phyloP scores from a whole-genome alignment of 1,140 invertebrate genomes.

The Doryteuthis pealeii region DNA sequence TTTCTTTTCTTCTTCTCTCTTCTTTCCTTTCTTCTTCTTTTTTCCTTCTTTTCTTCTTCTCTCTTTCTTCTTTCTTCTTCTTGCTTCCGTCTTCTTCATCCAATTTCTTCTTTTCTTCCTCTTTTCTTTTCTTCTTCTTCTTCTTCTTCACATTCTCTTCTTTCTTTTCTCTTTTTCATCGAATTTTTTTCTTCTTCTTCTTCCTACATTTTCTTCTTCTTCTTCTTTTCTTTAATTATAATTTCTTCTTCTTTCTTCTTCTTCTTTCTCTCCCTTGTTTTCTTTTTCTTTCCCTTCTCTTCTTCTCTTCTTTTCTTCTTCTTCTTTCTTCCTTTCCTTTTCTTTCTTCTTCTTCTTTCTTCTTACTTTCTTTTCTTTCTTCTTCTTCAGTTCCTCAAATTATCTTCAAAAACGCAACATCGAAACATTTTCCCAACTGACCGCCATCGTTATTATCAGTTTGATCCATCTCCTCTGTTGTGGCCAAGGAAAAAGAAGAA shows the following conservation, averaged over 20 bases:
- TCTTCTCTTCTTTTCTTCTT: neutral
- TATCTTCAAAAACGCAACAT: no score
- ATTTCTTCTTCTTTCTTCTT: neutral
- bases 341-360: neutral
- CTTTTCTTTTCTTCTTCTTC: neutral
- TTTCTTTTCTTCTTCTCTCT: neutral
- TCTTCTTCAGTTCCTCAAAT: no score
- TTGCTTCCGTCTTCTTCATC: neutral
- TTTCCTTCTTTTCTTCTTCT: neutral
- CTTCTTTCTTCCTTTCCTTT: neutral
- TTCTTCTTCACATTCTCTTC: neutral
- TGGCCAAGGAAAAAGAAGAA: no score
- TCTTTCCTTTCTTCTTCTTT: neutral
- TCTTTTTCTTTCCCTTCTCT: neutral
- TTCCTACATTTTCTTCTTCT: neutral
- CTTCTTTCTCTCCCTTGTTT: neutral
- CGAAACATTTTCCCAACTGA: no score
- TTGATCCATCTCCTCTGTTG: no score
- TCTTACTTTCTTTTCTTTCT: neutral
- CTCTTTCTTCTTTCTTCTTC: neutral
- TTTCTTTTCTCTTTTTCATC: neutral
- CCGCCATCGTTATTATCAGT: no score
- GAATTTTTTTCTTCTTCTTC: neutral
- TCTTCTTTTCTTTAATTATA: neutral
- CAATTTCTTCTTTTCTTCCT: neutral